Percentiles rank a stretch among this genome's conserved stretches.
Evolutionary conservation across 2,113 vertebrate species (phyloP).

Genomic region (Eretmodus cyanostictus): DNA sequence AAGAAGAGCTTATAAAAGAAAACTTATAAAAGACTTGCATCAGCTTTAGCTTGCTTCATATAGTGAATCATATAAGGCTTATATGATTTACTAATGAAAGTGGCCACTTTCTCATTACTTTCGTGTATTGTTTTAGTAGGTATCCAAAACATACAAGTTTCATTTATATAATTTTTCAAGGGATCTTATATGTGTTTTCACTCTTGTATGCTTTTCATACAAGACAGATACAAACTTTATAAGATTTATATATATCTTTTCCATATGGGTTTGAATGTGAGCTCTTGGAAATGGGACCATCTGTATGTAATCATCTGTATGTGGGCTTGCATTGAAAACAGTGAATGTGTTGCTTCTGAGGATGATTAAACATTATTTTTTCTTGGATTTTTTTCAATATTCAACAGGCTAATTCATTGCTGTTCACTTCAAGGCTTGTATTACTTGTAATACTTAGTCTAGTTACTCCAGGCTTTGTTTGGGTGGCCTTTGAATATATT

Average conservation of each 20-base stretch:
- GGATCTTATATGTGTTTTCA: too few species aligned
- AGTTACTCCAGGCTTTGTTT: not conserved
- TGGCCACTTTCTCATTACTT: not conserved
- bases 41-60: not conserved
- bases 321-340: not conserved
- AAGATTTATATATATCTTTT: too few species aligned
- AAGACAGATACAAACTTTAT: too few species aligned
- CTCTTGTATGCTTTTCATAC: too few species aligned
- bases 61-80: not conserved
- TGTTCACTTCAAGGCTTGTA: not conserved
- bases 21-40: not conserved
- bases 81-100: not conserved
- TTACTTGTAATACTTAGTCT: not conserved
- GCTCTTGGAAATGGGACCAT: not conserved
- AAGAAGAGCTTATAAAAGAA: not conserved
- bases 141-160: too few species aligned
- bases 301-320: not conserved
- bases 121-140: fast-evolving
- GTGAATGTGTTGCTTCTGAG: not conserved
- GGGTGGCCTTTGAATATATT: not conserved
- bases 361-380: not conserved
- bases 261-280: not conserved
- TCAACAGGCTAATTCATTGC: not conserved
- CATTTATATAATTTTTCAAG: too few species aligned
- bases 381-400: not conserved